Conservation (phyloP, 2,113 vertebrate species). For the Paraplagusia blochii region DNA sequence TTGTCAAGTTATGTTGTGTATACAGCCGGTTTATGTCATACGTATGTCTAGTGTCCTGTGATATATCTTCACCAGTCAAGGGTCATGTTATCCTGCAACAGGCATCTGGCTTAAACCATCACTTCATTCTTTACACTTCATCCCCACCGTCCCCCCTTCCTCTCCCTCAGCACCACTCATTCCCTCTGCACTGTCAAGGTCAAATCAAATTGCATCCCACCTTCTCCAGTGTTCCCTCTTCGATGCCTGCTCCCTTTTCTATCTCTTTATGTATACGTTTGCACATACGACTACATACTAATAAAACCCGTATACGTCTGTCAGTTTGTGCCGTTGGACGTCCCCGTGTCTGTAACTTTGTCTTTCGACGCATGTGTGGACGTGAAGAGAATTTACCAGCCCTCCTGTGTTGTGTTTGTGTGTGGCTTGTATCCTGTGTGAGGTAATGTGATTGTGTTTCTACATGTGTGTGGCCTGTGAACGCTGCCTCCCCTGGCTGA, state of each 20-base stretch:
- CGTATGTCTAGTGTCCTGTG: constrained; percentile 37
- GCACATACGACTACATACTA: constrained; percentile 23
- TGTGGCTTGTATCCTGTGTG: constrained; percentile 15
- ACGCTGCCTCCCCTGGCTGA: constrained; percentile 40
- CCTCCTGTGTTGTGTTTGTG: constrained; percentile 17
- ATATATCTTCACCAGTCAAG: constrained; percentile 63
- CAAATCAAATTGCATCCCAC: constrained; percentile 81
- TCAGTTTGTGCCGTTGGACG: constrained; percentile 27
- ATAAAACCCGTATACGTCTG: constrained; percentile 32
- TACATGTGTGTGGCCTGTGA: constrained; percentile 36
- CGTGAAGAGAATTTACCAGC: constrained; percentile 41
- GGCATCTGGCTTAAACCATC: constrained; percentile 56
- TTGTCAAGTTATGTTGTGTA: constrained; percentile 27
- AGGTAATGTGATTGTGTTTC: constrained; percentile 13
- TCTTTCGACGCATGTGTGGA: constrained; percentile 12
- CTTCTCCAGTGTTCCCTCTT: constrained; percentile 70
- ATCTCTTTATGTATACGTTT: constrained; percentile 7
- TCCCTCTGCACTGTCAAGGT: constrained; percentile 81
- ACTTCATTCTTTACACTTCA: constrained; percentile 46
- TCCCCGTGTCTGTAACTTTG: constrained; percentile 35
- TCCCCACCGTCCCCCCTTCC: constrained; percentile 38
- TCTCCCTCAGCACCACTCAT: constrained; percentile 26
- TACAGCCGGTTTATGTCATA: constrained; percentile 45
- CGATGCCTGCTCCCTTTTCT: background rate
- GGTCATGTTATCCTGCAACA: constrained; percentile 70